Percentiles rank a stretch among this genome's conserved stretches.
Evolutionary conservation across 2,113 vertebrate species (phyloP).

Genomic region (Ginglymostoma cirratum): DNA sequence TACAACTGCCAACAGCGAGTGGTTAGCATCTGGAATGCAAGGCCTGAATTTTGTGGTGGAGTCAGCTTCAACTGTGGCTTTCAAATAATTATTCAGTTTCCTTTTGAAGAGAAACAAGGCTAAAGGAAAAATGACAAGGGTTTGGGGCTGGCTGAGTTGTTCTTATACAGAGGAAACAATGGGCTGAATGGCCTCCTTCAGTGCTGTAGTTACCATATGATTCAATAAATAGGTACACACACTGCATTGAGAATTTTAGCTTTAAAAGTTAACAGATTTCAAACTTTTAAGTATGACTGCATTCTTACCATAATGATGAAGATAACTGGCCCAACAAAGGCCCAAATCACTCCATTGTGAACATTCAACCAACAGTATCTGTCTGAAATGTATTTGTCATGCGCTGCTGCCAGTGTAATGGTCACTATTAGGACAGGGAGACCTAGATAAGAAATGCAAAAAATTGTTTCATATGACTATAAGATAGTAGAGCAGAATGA

Average conservation of each 20-base stretch:
- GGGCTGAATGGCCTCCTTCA: too few species aligned
- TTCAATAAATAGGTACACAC: not conserved
- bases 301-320: conserved; percentile 65
- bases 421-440: conserved; percentile 64
- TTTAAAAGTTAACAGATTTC: not conserved
- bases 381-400: conserved; percentile 59
- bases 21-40: not conserved
- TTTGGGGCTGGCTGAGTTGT: not conserved
- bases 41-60: not conserved
- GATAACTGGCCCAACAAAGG: conserved; percentile 65
- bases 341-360: conserved; percentile 67
- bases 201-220: too few species aligned
- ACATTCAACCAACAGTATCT: conserved; percentile 67
- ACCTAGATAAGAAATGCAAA: conserved; percentile 47
- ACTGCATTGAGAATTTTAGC: not conserved
- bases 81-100: not conserved
- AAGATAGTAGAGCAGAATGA: too few species aligned
- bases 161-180: not conserved
- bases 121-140: not conserved
- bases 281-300: not conserved
- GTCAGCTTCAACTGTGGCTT: not conserved
- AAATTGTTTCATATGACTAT: not conserved
- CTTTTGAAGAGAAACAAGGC: not conserved
- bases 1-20: not conserved
- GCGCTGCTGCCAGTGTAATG: conserved; percentile 63